These are phyloP conservation scores for Parasteatoda lunata DNA, from an alignment of 2,888 invertebrate genomes.

Conservation along the genomic window DNA sequence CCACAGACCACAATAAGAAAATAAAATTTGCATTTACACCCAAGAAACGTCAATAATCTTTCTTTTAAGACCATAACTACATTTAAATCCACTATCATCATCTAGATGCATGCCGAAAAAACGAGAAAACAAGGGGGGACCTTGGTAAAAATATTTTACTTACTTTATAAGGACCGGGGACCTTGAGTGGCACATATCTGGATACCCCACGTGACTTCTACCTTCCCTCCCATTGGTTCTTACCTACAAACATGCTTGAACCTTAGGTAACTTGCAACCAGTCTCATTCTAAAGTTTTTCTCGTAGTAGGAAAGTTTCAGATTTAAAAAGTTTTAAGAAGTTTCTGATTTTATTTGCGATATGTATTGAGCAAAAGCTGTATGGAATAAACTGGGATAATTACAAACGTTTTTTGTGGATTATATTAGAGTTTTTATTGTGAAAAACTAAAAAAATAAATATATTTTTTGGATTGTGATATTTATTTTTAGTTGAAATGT, in stretches of 20 bases:
- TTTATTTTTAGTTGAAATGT: constrained; percentile 31
- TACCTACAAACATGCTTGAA: not conserved
- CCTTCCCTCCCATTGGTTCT: constrained; percentile 25
- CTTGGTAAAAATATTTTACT: constrained; percentile 45
- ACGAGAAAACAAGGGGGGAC: constrained; percentile 20
- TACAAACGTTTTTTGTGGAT: too few relatives aligned
- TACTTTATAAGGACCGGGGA: constrained; percentile 63
- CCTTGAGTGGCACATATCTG: constrained; percentile 51
- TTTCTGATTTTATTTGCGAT: not conserved
- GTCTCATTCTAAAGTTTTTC: constrained; percentile 12
- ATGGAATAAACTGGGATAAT: too few relatives aligned
- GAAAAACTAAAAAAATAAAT: not conserved
- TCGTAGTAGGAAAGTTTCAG: not conserved
- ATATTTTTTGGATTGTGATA: too few relatives aligned
- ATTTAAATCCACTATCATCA: not conserved
- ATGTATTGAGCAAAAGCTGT: too few relatives aligned
- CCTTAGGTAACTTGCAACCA: constrained; percentile 31
- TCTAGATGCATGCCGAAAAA: constrained; percentile 27
- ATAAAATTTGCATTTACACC: too few relatives aligned
- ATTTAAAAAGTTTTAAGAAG: not conserved
- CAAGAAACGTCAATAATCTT: too few relatives aligned
- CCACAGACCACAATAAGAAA: too few relatives aligned
- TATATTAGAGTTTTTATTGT: not conserved
- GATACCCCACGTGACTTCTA: constrained; percentile 34
- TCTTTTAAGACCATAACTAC: too few relatives aligned